Conservation (phyloP, 2,888 invertebrate species). For the Stenolophus ochropezus region DNA sequence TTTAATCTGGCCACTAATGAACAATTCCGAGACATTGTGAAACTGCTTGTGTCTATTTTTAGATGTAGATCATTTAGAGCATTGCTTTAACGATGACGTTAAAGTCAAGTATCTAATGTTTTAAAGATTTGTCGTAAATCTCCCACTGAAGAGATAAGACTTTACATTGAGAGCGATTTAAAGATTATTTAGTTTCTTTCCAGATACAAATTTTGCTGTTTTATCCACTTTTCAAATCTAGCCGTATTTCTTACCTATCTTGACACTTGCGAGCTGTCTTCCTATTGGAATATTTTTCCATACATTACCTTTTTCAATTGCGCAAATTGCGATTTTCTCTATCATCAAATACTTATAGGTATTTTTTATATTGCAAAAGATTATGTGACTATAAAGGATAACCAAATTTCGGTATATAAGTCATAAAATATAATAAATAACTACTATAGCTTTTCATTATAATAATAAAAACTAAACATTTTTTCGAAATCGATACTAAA, state of each 20-base stretch:
- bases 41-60: neutral
- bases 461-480: too few species aligned
- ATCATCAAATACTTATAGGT: neutral
- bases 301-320: neutral
- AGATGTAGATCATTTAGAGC: neutral
- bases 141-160: neutral
- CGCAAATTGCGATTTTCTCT: neutral
- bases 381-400: too few species aligned
- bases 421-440: too few species aligned
- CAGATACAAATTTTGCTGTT: constrained; percentile 20
- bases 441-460: too few species aligned
- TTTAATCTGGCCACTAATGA: neutral
- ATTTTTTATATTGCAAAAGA: too few species aligned
- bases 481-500: too few species aligned
- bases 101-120: constrained; percentile 31
- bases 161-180: constrained; percentile 24
- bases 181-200: constrained; percentile 31
- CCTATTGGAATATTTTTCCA: neutral
- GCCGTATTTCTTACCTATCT: constrained; percentile 26
- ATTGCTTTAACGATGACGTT: constrained; percentile 3
- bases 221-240: constrained; percentile 12
- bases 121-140: constrained; percentile 35
- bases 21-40: neutral
- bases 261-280: neutral
- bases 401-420: too few species aligned